Evolutionary conservation across 2,888 invertebrate genomes (phyloP).

Genomic region (Hirtodrosophila duncani): DNA sequence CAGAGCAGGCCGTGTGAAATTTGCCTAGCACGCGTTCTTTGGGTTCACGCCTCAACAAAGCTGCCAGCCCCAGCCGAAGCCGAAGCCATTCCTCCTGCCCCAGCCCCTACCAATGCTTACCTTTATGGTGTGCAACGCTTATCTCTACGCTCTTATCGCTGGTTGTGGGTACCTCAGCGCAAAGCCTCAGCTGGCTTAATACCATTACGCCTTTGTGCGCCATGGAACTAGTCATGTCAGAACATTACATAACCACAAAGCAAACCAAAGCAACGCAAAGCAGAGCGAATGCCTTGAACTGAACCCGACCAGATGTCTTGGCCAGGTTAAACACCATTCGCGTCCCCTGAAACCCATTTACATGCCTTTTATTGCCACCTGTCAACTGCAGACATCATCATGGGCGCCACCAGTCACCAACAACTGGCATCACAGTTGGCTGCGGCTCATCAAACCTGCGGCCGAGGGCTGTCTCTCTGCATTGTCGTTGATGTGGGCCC

Average conservation of each 20-base stretch:
- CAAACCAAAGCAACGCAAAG: slow-evolving; percentile 3
- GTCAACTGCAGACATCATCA: slow-evolving; percentile 43
- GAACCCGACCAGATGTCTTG: slow-evolving; percentile 18
- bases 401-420: slow-evolving; percentile 1
- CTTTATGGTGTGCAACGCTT: slow-evolving; percentile 38
- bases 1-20: slow-evolving; percentile 7
- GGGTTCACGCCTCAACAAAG: slow-evolving; percentile 23
- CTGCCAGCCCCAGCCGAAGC: slow-evolving; percentile 2
- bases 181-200: slow-evolving; percentile 17
- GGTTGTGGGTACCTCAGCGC: slow-evolving; percentile 1
- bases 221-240: slow-evolving; percentile 23
- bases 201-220: slow-evolving; percentile 25
- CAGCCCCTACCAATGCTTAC: not conserved
- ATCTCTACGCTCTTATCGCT: slow-evolving; percentile 40
- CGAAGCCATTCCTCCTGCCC: no score
- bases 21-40: slow-evolving; percentile 34
- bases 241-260: slow-evolving; percentile 42
- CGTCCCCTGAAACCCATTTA: slow-evolving; percentile 49
- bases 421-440: slow-evolving; percentile 16
- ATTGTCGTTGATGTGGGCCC: slow-evolving; percentile 30
- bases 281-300: not conserved
- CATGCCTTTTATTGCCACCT: slow-evolving; percentile 61
- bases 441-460: slow-evolving; percentile 39
- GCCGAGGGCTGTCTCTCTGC: slow-evolving; percentile 37
- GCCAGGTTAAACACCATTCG: slow-evolving; percentile 14